A percentile compares a stretch with the other conserved stretches of the same genome.
Conservation (phyloP, 2,113 vertebrate species). For the Enhydra lutris region DNA sequence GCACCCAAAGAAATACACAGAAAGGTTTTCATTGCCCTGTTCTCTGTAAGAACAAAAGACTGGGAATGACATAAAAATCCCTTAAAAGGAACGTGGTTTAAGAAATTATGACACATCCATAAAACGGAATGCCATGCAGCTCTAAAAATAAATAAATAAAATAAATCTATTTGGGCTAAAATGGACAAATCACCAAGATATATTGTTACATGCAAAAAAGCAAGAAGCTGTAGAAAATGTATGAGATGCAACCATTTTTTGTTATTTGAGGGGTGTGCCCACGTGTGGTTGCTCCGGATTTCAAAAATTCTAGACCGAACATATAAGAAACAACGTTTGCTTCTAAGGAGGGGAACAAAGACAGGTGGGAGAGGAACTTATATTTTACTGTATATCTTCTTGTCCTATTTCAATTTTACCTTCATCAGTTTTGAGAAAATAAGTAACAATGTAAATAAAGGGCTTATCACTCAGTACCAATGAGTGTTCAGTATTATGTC, state of each 20-base stretch:
- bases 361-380: background rate
- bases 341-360: background rate
- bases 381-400: background rate
- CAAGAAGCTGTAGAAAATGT: background rate
- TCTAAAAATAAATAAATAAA: constrained; percentile 12
- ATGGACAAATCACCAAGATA: background rate
- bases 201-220: background rate
- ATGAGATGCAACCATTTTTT: background rate
- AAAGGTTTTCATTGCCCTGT: background rate
- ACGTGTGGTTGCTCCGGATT: background rate
- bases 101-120: background rate
- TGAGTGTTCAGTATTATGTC: too few species aligned
- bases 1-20: background rate
- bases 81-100: background rate
- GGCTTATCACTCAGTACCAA: background rate
- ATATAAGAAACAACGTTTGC: background rate
- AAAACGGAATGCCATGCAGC: background rate
- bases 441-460: constrained; percentile 1
- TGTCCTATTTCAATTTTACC: background rate
- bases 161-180: background rate
- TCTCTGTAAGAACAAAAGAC: background rate
- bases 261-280: background rate
- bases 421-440: constrained; percentile 16
- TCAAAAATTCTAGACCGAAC: background rate
- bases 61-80: background rate